Evolutionary conservation across 1,140 invertebrate species (phyloP).

Genomic region (Scaptodrosophila lebanonensis): DNA sequence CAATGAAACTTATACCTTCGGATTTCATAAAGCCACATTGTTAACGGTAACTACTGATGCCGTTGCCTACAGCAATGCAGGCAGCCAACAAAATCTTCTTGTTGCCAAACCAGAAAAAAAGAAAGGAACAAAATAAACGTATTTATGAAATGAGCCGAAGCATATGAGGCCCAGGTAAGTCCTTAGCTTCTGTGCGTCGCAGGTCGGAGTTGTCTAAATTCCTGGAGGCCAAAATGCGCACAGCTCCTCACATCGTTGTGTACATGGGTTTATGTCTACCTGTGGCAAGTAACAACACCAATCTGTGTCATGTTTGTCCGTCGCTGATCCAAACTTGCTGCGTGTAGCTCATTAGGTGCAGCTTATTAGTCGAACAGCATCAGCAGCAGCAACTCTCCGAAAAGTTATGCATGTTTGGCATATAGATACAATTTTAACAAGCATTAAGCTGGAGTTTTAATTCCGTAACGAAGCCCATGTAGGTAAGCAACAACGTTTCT

Average conservation of each 20-base stretch:
- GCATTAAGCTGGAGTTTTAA: conserved; percentile 19
- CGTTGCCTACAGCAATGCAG: conserved; percentile 35
- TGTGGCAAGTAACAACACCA: conserved; percentile 32
- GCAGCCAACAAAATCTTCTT: conserved; percentile 17
- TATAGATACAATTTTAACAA: too few relatives aligned
- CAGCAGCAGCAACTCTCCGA: too few relatives aligned
- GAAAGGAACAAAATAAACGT: not conserved
- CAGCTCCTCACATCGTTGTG: conserved; percentile 17
- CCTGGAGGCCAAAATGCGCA: conserved; percentile 35
- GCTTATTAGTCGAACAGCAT: conserved; percentile 59
- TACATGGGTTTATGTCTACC: conserved; percentile 11
- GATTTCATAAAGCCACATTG: conserved; percentile 45
- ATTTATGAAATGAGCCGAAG: conserved; percentile 58
- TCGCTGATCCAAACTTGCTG: not conserved
- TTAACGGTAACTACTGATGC: conserved; percentile 50
- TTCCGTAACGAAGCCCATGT: too few relatives aligned
- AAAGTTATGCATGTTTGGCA: too few relatives aligned
- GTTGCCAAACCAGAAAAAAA: conserved; percentile 22
- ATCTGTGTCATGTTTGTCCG: conserved; percentile 22
- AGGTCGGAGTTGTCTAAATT: conserved; percentile 43
- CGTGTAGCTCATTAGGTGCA: conserved; percentile 61
- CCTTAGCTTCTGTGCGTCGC: conserved; percentile 20
- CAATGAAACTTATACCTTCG: too few relatives aligned
- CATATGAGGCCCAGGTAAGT: conserved; percentile 10
- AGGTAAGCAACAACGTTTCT: too few relatives aligned